Evolutionary conservation across 2,113 vertebrate species (phyloP).

Genomic region (human (Homo sapiens)): GRCh38 chr13:74799001-74799500

Average conservation of each 20-base stretch:
- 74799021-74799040: neutral
- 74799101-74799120: neutral
- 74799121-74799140: slow-evolving; percentile 24
- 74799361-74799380: neutral
- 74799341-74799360: neutral
- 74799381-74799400: neutral
- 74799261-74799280: neutral
- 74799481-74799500: neutral
- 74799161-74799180: neutral
- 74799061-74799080: neutral
- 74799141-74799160: neutral
- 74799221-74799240: neutral
- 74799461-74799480: neutral
- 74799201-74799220: neutral
- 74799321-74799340: neutral
- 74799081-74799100: neutral
- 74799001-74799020: neutral
- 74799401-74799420: slow-evolving; percentile 10
- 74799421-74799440: neutral
- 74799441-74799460: neutral
- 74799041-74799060: neutral
- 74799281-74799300: neutral
- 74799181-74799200: neutral
- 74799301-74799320: neutral
- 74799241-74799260: neutral